Base-by-base conservation (phyloP, 2,888 invertebrate genomes). In the Drosophila austrosaltans region DNA sequence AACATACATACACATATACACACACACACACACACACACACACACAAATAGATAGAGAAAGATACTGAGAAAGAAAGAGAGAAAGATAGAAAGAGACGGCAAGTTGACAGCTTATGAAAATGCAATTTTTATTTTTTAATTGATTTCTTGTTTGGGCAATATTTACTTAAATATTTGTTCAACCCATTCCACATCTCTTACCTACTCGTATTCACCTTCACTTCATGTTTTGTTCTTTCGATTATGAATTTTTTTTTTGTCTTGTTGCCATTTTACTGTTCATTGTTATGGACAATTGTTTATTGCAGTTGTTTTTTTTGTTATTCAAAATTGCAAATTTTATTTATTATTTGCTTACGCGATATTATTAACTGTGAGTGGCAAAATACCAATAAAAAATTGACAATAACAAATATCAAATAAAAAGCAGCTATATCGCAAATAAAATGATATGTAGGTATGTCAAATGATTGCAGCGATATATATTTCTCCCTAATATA, bases 71-170 rank as follows among this genome's bases (percentile, higher is more conserved):
- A 8, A 36, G 22, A 36, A 20, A 10, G 20, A 48, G 22, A 2
- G 20, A 44, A 8, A 48, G 39, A 36, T 20, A 30, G 20, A 30
- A 22, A 22, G 8, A 39, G n/a, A 53, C 56, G 56, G 57, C 53
- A 58, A 67, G 61, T 75, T 76, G 75, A 75, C 79, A 81, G 88
- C 80, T 85, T 90, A 87, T 89, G 77, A 82, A 85, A 83, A 85
- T 85, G 79, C 83, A 78, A 74, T 81, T 85, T 73, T 78, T 71
- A 76, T 85, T 78, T 86, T 87, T 82, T 81, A 85, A 83, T 87
- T 87, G 86, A 83, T 85, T 82, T 87, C 86, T 76, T 82, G 83
- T 87, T 85, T 73, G 66, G 56, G 61, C 67, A 72, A 85, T 83
- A 82, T 88, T 85, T 88, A 78, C 79, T 73, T 62, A 65, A 70